Evolutionary conservation across 2,797 vertebrate species (phyloP), one percentile per base, ranked within the genome.

Genomic region (Lithobates sylvaticus): DNA sequence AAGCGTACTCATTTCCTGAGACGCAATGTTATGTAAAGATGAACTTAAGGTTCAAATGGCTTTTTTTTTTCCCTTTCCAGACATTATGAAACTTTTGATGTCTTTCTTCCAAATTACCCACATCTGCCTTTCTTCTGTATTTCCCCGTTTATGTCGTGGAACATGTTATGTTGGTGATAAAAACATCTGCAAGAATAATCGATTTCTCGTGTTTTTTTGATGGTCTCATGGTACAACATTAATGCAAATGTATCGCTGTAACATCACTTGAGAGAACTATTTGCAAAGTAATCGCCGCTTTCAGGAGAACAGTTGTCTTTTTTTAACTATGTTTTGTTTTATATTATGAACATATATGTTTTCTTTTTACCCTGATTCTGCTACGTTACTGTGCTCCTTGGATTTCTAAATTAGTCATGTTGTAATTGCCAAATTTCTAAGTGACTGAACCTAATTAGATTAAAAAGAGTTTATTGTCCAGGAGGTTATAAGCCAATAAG

Each of bases 1-100:
- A 85, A 65, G 58, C 71, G 29, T 39, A 42, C 84, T 76, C 39
- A 86, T 86, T 70, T 85, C n/a, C 72, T 23, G 26, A 61, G 78
- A 81, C 76, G 67, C 72, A 86, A 76, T 72, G 79, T 86, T 86
- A 81, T 86, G 67, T 76, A 86, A 86, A 81, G 78, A 81, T 86
- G 78, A 86, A 81, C 78, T 76, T 70, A 58, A 72, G 74, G 71
- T 58, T 70, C 68, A 78, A 74, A 80, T 70, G 73, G 76, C 79
- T 70, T 64, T 71, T 65, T 54, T 47, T 47, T 61, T 61, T 82
- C 78, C 78, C 81, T 83, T 87, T 87, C 73, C 58, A 65, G 75
- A 78, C 71, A 67, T 81, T 68, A 73, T 83, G 81, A 83, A 86
- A 81, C 42, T 76, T 86, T 81, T 42, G 65, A 81, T 54, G 78